Base-by-base conservation (phyloP, 2,113 vertebrate species). In the Climacteris rufus region DNA sequence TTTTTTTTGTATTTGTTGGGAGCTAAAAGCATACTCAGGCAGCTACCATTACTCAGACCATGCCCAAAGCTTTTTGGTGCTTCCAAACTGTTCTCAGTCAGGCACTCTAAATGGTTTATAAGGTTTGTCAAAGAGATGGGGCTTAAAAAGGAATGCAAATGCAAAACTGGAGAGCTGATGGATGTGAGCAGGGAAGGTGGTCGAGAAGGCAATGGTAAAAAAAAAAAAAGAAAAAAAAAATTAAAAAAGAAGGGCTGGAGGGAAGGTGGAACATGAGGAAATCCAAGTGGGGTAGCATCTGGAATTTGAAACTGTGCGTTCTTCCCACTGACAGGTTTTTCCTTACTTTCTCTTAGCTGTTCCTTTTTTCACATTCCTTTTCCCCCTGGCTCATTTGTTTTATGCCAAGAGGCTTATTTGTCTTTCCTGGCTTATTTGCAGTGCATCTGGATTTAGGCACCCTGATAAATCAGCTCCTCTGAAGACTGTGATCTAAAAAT, bases 381-480 rank as follows among this genome's bases (percentile, higher is more conserved):
- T 53, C 5, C 17, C 39, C 33, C 23, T 8, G n/a, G 70, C 81
- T 87, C 69, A 85, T 96, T 94, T 89, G 66, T 76, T 89, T 83
- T 85, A 70, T 88, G 75, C 78, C 78, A 91, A 80, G 82, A 94
- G 59, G 54, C 70, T 93, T 96, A 85, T 96, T 94, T 95, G 54
- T 83, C 79, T 96, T 86, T 87, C 63, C 75, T 88, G 71, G 27
- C 78, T 94, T 95, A 77, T 96, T 96, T 91, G 84, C 83, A 83
- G 89, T 88, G 82, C 84, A 74, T 96, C 89, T 96, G 71, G 78
- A 76, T 93, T 82, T 93, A 83, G 90, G 81, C 70, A 82, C 81
- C 33, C 84, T 88, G 93, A 76, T 94, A 96, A 94, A 91, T 94
- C 78, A 77, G 59, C 68, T 96, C 18, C 19, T 93, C 74, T 57